Conservation (phyloP, 2,888 invertebrate genomes). For the Brachyptera putata region DNA sequence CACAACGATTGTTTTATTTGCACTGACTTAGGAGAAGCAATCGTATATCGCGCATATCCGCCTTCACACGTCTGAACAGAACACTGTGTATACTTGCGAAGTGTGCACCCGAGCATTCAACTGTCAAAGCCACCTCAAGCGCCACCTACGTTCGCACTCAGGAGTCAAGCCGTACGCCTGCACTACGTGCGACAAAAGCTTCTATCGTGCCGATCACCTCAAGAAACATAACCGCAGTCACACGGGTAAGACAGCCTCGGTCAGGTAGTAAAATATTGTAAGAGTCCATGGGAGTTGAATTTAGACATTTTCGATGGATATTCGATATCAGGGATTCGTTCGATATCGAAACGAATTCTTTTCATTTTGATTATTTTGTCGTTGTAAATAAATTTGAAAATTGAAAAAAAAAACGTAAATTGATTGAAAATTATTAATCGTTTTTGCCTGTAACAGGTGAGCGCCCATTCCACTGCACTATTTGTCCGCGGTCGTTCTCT, state of each 20-base stretch:
- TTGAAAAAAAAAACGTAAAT: too few species aligned
- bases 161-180: slow-evolving; percentile 7
- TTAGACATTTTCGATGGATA: too few species aligned
- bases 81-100: background rate
- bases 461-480: slow-evolving; percentile 4
- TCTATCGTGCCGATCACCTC: slow-evolving; percentile 10
- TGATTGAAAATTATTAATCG: too few species aligned
- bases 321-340: too few species aligned
- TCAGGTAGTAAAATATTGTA: too few species aligned
- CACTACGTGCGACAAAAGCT: background rate
- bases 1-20: too few species aligned
- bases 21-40: too few species aligned
- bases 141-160: slow-evolving; percentile 13
- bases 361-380: too few species aligned
- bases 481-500: slow-evolving; percentile 1
- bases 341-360: too few species aligned
- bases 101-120: slow-evolving; percentile 8
- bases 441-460: slow-evolving; percentile 3
- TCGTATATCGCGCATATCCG: slow-evolving; percentile 8
- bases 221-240: background rate
- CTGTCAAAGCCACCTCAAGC: slow-evolving; percentile 8
- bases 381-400: too few species aligned
- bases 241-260: too few species aligned
- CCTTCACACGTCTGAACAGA: background rate
- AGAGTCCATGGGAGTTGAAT: too few species aligned